A percentile compares a stretch with the other conserved stretches of the same genome.
Conservation (phyloP, 2,113 vertebrate genomes). For the Amphiprion ocellaris region DNA sequence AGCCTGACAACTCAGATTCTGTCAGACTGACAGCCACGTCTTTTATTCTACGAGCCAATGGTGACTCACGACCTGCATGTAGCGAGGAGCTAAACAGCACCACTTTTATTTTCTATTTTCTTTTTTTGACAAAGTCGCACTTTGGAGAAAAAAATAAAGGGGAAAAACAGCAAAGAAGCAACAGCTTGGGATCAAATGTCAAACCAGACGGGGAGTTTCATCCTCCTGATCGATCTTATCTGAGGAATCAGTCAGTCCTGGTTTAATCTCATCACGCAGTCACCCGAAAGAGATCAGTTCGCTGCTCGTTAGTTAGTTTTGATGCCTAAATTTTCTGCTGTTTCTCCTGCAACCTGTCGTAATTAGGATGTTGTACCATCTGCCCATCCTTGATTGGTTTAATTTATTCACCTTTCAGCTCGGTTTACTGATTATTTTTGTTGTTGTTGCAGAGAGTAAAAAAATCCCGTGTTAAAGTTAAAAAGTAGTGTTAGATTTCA, state of each 20-base stretch:
- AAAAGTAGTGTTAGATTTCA: not conserved
- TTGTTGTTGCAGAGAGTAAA: not conserved
- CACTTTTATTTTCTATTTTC: no score
- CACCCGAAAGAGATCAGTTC: conserved; percentile 7
- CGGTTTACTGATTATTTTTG: not conserved
- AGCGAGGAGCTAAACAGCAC: conserved; percentile 3
- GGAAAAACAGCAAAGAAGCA: conserved; percentile 4
- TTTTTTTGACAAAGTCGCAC: not conserved
- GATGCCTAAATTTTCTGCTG: conserved; percentile 12
- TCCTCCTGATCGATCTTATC: conserved; percentile 3
- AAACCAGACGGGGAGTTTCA: conserved; percentile 16
- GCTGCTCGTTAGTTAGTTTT: conserved; percentile 34
- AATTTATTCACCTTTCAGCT: conserved; percentile 37
- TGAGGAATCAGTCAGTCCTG: conserved; percentile 1
- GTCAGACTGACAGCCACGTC: conserved; percentile 17
- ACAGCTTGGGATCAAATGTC: conserved; percentile 44
- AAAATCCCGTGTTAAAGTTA: conserved; percentile 9
- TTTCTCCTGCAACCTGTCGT: conserved; percentile 9
- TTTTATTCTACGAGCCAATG: conserved; percentile 45
- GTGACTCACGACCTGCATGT: conserved; percentile 46
- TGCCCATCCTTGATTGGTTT: conserved; percentile 18
- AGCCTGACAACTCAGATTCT: conserved; percentile 61
- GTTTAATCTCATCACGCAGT: conserved; percentile 11
- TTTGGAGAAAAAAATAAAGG: not conserved
- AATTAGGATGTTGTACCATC: conserved; percentile 36